phyloP scores from a whole-genome alignment of 2,797 vertebrate genomes.

The Acanthis flammea region DNA sequence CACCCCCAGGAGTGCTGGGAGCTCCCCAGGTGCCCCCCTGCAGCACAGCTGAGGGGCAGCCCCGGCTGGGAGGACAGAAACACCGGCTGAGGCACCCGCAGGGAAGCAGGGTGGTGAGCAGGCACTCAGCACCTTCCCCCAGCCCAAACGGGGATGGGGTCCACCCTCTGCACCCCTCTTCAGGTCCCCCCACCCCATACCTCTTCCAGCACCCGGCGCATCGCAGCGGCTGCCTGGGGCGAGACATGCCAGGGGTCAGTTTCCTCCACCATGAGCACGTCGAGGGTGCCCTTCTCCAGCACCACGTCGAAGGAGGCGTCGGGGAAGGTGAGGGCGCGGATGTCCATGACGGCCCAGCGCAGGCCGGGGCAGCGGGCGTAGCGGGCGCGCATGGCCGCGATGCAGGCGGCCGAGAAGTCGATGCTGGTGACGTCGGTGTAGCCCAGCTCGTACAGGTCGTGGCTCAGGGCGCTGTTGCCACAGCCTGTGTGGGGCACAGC shows the following conservation, averaged over 20 bases:
- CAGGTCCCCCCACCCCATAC: constrained; percentile 1
- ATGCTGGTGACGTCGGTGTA: constrained; percentile 86
- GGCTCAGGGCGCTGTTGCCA: constrained; percentile 88
- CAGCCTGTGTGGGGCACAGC: constrained; percentile 78
- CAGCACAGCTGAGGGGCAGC: background rate
- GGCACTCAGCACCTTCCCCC: background rate
- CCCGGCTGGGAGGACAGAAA: rapidly evolving
- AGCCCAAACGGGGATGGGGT: rapidly evolving
- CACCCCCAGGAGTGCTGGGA: background rate
- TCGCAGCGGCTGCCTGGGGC: constrained; percentile 54
- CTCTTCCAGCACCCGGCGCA: constrained; percentile 80
- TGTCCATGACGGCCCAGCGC: constrained; percentile 90
- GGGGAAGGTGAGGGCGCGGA: constrained; percentile 79
- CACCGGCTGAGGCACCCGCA: rapidly evolving
- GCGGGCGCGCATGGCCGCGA: constrained; percentile 80
- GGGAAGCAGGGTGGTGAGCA: background rate
- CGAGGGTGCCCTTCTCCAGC: constrained; percentile 89
- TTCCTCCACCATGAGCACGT: constrained; percentile 87
- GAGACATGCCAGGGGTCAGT: constrained; percentile 85
- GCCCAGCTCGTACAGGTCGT: constrained; percentile 81
- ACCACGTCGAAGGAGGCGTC: constrained; percentile 83
- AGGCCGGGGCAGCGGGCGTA: constrained; percentile 76
- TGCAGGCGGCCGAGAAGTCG: constrained; percentile 89
- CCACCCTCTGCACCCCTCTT: background rate
- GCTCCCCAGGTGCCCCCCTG: background rate